A percentile compares a stretch with the other conserved stretches of the same genome.
Evolutionary conservation across 2,888 invertebrate genomes (phyloP).

Genomic region (Caenorhabditis sinica): DNA sequence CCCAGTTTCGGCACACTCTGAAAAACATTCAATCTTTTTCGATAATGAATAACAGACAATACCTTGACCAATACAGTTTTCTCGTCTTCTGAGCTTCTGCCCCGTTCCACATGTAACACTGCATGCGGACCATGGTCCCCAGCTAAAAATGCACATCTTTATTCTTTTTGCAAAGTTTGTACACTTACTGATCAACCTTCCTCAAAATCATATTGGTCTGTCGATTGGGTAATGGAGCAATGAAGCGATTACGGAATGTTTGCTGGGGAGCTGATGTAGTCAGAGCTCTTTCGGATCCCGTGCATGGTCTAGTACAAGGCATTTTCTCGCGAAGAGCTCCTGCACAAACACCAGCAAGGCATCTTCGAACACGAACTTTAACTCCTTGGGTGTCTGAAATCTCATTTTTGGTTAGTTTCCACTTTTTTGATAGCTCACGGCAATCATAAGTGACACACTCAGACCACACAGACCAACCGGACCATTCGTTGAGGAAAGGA

Average conservation of each 20-base stretch:
- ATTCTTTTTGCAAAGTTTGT: not conserved
- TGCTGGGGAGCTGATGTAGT: conserved; percentile 59
- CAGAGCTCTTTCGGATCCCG: conserved; percentile 35
- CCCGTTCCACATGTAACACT: conserved; percentile 73
- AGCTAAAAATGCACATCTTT: conserved; percentile 18
- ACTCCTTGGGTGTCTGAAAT: conserved; percentile 62
- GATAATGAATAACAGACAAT: not conserved
- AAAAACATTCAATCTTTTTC: not conserved
- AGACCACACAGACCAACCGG: conserved; percentile 73
- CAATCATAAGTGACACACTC: conserved; percentile 71
- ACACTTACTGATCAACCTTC: conserved; percentile 51
- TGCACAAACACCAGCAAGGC: conserved; percentile 69
- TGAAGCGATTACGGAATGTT: conserved; percentile 51
- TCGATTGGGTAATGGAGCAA: conserved; percentile 54
- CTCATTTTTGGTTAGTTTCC: not conserved
- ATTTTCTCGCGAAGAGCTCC: conserved; percentile 61
- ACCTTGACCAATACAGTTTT: conserved; percentile 65
- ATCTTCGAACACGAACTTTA: conserved; percentile 69
- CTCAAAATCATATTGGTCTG: conserved; percentile 52
- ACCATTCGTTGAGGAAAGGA: conserved; percentile 72
- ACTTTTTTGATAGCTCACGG: conserved; percentile 32
- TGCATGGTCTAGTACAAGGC: conserved; percentile 59
- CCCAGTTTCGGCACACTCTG: conserved; percentile 67
- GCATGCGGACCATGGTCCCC: conserved; percentile 73
- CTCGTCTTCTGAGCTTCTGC: conserved; percentile 60